Percentiles rank a stretch among this genome's conserved stretches.
These are phyloP conservation scores for Morelia viridis DNA, from an alignment of 2,797 vertebrate genomes.

Conservation along the genomic window DNA sequence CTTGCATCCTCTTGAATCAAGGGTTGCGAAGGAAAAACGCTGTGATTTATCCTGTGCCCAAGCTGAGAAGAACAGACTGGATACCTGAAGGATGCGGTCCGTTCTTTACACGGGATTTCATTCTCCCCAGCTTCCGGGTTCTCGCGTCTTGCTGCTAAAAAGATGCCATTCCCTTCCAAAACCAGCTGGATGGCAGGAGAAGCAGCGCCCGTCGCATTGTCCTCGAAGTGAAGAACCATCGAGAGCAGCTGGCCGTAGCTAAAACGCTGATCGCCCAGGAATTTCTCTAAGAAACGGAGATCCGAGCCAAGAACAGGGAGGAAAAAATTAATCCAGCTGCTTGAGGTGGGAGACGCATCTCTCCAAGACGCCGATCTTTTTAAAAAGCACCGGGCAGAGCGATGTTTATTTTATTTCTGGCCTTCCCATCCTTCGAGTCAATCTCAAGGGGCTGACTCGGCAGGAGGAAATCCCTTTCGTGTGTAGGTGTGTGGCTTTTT, in stretches of 20 bases:
- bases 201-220: conserved; percentile 32
- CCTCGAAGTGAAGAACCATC: conserved; percentile 76
- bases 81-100: conserved; percentile 80
- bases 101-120: conserved; percentile 28
- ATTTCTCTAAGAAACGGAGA: conserved; percentile 75
- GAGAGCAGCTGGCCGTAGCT: conserved; percentile 86
- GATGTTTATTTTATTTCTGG: no score
- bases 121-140: conserved; percentile 33
- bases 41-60: not conserved
- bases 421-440: no score
- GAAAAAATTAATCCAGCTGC: no score
- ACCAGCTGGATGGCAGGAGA: conserved; percentile 69
- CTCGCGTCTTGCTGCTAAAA: conserved; percentile 66
- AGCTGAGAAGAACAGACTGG: not conserved
- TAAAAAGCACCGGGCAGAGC: no score
- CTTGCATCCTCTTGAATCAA: not conserved
- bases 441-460: no score
- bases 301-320: not conserved
- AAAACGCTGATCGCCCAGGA: conserved; percentile 80
- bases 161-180: conserved; percentile 79
- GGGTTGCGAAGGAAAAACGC: not conserved
- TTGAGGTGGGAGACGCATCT: no score
- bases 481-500: no score
- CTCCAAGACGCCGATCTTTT: no score
- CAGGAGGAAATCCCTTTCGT: no score